A percentile compares a stretch with the other conserved stretches of the same genome.
Conservation (phyloP, 2,888 invertebrate genomes). For the Acleris emargana region DNA sequence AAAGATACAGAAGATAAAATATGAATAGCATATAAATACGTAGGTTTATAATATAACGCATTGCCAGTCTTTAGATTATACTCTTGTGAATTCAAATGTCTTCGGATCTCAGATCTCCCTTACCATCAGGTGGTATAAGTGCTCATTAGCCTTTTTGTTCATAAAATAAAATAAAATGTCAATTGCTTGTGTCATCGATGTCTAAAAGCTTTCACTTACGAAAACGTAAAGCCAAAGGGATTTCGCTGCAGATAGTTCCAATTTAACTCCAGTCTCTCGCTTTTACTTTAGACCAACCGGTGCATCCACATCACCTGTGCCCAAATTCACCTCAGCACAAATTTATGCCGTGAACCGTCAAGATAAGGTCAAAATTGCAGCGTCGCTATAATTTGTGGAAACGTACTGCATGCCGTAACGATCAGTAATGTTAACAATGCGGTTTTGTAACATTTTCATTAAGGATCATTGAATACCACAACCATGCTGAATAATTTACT, state of each 20-base stretch:
- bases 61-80: too few species aligned
- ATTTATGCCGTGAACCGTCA: neutral
- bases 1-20: too few species aligned
- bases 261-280: slow-evolving; percentile 13
- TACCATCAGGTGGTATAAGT: too few species aligned
- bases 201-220: too few species aligned
- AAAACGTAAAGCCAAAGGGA: too few species aligned
- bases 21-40: too few species aligned
- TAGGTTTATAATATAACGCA: too few species aligned
- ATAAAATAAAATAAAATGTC: too few species aligned
- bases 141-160: too few species aligned
- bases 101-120: too few species aligned
- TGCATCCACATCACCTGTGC: slow-evolving; percentile 18
- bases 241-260: neutral
- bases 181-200: too few species aligned
- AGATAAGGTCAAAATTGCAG: slow-evolving; percentile 10
- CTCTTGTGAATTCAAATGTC: too few species aligned
- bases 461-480: slow-evolving; percentile 19
- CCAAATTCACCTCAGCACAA: slow-evolving; percentile 4
- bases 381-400: neutral
- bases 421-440: slow-evolving; percentile 31
- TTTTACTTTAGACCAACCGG: slow-evolving; percentile 43
- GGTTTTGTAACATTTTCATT: slow-evolving; percentile 32
- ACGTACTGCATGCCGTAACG: slow-evolving; percentile 21
- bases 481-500: slow-evolving; percentile 18